Percentiles rank a stretch among this genome's conserved stretches.
Evolutionary conservation across 2,113 vertebrate genomes (phyloP).

Genomic region (Oxygymnocypris stewartii): DNA sequence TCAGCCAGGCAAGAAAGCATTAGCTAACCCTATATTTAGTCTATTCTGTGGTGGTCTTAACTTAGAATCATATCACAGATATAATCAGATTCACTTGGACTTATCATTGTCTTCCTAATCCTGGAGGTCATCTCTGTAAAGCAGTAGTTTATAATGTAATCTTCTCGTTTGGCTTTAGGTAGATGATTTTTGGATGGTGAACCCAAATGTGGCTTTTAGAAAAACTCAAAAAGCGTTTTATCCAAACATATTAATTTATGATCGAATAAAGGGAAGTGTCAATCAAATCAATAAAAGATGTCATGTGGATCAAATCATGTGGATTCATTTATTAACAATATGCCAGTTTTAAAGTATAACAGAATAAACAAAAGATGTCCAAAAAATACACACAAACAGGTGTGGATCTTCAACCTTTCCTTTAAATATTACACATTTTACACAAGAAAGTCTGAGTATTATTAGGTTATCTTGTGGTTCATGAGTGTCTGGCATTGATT

Average conservation of each 20-base stretch:
- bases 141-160: background rate
- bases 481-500: constrained; percentile 78
- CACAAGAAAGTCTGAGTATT: constrained; percentile 75
- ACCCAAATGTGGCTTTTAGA: constrained; percentile 69
- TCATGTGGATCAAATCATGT: constrained; percentile 74
- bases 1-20: constrained; percentile 72
- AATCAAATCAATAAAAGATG: no score
- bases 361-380: constrained; percentile 78
- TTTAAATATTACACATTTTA: constrained; percentile 55
- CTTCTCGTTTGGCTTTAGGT: constrained; percentile 36
- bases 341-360: constrained; percentile 81
- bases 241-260: constrained; percentile 86
- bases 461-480: constrained; percentile 81
- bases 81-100: constrained; percentile 46
- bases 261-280: constrained; percentile 69
- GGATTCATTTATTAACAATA: constrained; percentile 72
- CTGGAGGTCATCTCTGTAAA: constrained; percentile 3
- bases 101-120: constrained; percentile 44
- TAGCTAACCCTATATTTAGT: constrained; percentile 73
- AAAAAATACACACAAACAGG: constrained; percentile 83
- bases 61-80: constrained; percentile 56
- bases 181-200: constrained; percentile 70
- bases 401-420: constrained; percentile 63
- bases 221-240: constrained; percentile 76
- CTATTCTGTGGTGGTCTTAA: constrained; percentile 70